These are phyloP conservation scores for Megaustenia siamemsis DNA, from an alignment of 2,888 invertebrate species.

Conservation along the genomic window DNA sequence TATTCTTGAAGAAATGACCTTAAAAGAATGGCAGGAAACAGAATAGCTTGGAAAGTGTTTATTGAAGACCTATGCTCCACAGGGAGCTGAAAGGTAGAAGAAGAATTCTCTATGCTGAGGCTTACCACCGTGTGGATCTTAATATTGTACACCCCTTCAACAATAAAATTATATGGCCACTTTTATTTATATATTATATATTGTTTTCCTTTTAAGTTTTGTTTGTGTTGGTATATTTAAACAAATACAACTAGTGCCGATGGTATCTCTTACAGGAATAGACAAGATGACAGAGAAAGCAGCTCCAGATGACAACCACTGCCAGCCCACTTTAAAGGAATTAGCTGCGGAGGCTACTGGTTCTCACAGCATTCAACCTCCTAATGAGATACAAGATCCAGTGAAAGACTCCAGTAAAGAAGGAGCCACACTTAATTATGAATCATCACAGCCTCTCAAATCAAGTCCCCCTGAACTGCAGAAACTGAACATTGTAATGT, in stretches of 20 bases:
- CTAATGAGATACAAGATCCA: slow-evolving; percentile 72
- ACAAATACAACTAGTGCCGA: neutral
- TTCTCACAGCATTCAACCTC: slow-evolving; percentile 70
- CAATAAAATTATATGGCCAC: too few species aligned
- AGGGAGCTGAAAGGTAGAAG: too few species aligned
- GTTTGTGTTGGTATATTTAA: neutral
- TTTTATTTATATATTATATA: too few species aligned
- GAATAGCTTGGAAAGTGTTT: too few species aligned
- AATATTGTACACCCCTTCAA: too few species aligned
- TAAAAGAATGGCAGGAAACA: too few species aligned
- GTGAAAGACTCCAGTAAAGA: slow-evolving; percentile 46
- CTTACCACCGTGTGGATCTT: too few species aligned
- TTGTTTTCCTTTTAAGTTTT: too few species aligned
- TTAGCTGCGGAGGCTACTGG: slow-evolving; percentile 69
- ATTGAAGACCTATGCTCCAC: too few species aligned
- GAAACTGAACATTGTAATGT: slow-evolving; percentile 66
- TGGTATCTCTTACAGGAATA: slow-evolving; percentile 83
- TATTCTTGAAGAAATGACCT: too few species aligned
- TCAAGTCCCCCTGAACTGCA: slow-evolving; percentile 57
- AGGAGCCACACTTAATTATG: slow-evolving; percentile 3
- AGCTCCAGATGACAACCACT: slow-evolving; percentile 87
- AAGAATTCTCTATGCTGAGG: too few species aligned
- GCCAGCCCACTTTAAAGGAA: slow-evolving; percentile 69
- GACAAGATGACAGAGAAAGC: slow-evolving; percentile 96
- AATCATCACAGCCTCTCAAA: slow-evolving; percentile 53